A percentile compares a stretch with the other conserved stretches of the same genome.
Evolutionary conservation across 2,888 invertebrate species (phyloP).

Genomic region (Drosophila multiciliata): DNA sequence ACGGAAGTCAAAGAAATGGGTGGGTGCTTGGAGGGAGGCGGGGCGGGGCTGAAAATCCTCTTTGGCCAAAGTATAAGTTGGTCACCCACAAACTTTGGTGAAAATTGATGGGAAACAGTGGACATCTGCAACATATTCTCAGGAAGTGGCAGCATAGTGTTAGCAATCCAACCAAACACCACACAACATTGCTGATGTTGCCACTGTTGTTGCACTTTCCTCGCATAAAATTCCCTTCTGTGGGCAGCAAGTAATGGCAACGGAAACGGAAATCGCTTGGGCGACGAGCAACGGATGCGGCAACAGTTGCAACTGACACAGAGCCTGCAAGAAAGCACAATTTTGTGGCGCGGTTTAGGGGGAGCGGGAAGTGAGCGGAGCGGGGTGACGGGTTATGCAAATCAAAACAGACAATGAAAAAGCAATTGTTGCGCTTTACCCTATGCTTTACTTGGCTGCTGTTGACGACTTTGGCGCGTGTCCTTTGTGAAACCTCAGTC

Average conservation of each 20-base stretch:
- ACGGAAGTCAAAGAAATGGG: background rate
- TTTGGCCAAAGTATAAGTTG: background rate
- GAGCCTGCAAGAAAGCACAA: conserved; percentile 8
- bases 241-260: conserved; percentile 20
- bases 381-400: background rate
- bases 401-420: conserved; percentile 21
- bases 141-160: conserved; percentile 9
- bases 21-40: background rate
- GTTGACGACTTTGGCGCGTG: conserved; percentile 23
- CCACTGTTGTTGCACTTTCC: conserved; percentile 15
- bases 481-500: conserved; percentile 57
- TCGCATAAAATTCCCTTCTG: conserved; percentile 17
- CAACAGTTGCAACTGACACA: conserved; percentile 57
- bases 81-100: conserved; percentile 3
- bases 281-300: conserved; percentile 26
- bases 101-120: conserved; percentile 10
- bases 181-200: background rate
- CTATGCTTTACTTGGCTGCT: conserved; percentile 23
- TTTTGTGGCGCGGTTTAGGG: background rate
- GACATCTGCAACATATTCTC: background rate
- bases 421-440: conserved; percentile 67
- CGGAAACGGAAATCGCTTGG: conserved; percentile 62
- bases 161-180: background rate
- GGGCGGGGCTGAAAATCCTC: background rate
- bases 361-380: background rate